phyloP scores from a whole-genome alignment of 2,113 vertebrate genomes.

The Sula dactylatra region DNA sequence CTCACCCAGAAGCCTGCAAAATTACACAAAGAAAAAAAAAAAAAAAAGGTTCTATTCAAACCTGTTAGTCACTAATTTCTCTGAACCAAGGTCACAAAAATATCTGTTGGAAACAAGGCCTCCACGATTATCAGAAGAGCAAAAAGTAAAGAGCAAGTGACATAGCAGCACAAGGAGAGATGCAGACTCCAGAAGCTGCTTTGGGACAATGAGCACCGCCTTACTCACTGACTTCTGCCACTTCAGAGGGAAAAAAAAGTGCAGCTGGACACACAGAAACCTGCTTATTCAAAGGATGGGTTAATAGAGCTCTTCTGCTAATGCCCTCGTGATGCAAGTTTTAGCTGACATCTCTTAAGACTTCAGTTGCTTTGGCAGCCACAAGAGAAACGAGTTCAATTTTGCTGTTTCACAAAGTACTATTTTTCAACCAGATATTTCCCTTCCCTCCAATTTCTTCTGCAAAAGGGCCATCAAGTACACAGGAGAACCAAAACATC shows the following conservation, averaged over 20 bases:
- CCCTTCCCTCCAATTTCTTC: neutral
- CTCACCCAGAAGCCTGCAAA: neutral
- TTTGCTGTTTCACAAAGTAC: neutral
- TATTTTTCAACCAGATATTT: neutral
- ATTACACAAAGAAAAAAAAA: neutral
- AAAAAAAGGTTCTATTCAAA: neutral
- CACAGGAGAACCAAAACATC: neutral
- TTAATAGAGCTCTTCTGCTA: neutral
- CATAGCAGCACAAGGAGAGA: no score
- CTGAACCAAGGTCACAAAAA: neutral
- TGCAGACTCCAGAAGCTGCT: neutral
- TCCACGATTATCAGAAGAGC: neutral
- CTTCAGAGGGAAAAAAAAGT: neutral
- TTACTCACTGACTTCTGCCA: neutral
- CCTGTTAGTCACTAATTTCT: neutral
- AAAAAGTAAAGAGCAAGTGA: neutral
- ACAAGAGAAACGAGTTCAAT: accelerated
- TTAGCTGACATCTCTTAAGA: neutral
- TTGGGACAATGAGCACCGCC: neutral
- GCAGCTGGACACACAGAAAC: neutral
- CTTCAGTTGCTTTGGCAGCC: neutral
- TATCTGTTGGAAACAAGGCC: neutral
- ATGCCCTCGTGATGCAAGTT: accelerated
- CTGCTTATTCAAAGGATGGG: no score
- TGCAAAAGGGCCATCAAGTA: neutral